A percentile compares a stretch with the other conserved stretches of the same genome.
Conservation (phyloP, 2,797 vertebrate genomes). For the Phoeniculus purpureus region DNA sequence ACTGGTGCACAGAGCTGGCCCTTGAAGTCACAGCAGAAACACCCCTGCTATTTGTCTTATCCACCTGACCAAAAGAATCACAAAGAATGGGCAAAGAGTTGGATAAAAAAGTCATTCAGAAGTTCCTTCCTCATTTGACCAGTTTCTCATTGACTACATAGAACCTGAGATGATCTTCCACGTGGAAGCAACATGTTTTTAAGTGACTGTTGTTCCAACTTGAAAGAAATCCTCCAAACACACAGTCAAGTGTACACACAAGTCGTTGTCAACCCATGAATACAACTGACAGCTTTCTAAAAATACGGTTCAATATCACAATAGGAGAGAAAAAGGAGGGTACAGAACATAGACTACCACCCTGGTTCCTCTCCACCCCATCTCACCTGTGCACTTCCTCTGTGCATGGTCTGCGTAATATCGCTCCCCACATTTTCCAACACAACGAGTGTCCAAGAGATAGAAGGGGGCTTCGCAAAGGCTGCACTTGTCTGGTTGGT, state of each 20-base stretch:
- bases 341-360: neutral
- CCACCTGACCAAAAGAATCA: neutral
- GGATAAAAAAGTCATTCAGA: neutral
- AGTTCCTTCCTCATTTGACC: neutral
- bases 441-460: slow-evolving; percentile 80
- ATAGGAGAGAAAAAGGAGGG: neutral
- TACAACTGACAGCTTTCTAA: neutral
- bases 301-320: neutral
- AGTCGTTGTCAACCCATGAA: neutral
- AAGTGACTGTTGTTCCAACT: neutral
- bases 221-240: neutral
- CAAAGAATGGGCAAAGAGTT: neutral
- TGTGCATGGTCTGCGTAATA: slow-evolving; percentile 73
- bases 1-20: neutral
- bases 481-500: slow-evolving; percentile 77
- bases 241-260: neutral
- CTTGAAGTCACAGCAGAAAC: neutral
- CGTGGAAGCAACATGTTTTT: neutral
- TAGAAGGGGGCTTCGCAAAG: slow-evolving; percentile 82
- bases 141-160: neutral
- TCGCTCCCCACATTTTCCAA: slow-evolving; percentile 80
- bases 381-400: slow-evolving; percentile 82
- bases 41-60: neutral
- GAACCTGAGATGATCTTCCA: neutral
- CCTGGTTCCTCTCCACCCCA: neutral